Conservation (phyloP, 2,797 vertebrate species). For the Phalloptychus januarius region DNA sequence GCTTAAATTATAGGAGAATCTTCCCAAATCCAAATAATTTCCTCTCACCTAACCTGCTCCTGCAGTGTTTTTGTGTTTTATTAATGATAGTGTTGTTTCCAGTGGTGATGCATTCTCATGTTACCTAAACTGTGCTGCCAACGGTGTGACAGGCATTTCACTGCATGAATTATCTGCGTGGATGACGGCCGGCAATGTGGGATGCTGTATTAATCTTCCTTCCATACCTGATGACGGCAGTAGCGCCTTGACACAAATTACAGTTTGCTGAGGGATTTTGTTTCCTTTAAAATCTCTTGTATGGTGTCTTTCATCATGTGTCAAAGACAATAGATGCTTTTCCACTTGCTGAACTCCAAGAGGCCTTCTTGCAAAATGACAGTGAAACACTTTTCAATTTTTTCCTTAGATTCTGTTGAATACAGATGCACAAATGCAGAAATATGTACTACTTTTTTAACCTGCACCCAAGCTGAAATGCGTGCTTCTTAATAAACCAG, state of each 20-base stretch:
- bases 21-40: constrained; percentile 32
- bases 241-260: constrained; percentile 60
- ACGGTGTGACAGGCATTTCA: constrained; percentile 56
- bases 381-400: constrained; percentile 34
- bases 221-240: constrained; percentile 49
- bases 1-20: constrained; percentile 32
- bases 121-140: constrained; percentile 59
- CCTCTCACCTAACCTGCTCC: constrained; percentile 26
- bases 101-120: constrained; percentile 46
- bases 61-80: constrained; percentile 33
- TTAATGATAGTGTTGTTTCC: constrained; percentile 58
- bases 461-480: constrained; percentile 28
- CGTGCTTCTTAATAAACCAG: not conserved
- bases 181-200: constrained; percentile 62
- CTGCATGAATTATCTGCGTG: constrained; percentile 61
- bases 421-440: constrained; percentile 15
- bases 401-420: constrained; percentile 16
- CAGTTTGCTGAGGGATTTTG: constrained; percentile 62
- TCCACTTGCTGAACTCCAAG: constrained; percentile 31
- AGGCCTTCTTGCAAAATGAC: constrained; percentile 37
- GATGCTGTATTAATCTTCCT: constrained; percentile 57
- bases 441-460: constrained; percentile 20
- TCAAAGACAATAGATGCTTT: constrained; percentile 51
- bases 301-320: constrained; percentile 44
- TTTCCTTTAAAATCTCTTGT: constrained; percentile 55